phyloP scores from a whole-genome alignment of 2,888 invertebrate species.

The Dasysyrphus tricinctus region DNA sequence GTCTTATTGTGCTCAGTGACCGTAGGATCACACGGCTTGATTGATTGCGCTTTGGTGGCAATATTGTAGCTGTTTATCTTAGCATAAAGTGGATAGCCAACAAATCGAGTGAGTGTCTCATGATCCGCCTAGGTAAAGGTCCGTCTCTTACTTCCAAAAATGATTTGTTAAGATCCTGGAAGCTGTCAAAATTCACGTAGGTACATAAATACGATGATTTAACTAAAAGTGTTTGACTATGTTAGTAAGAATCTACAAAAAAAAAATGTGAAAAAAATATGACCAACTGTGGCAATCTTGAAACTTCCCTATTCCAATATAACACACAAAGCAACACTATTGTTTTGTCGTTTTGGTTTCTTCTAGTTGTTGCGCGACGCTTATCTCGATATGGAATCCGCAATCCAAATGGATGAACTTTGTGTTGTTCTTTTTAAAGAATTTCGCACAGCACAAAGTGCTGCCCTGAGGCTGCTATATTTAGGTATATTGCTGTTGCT shows the following conservation, averaged over 20 bases:
- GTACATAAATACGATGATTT: too few relatives aligned
- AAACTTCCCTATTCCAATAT: slow-evolving; percentile 41
- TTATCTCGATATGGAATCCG: slow-evolving; percentile 74
- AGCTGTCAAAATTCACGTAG: too few relatives aligned
- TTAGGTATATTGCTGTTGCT: not conserved
- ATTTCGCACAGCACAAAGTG: slow-evolving; percentile 46
- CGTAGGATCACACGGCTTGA: too few relatives aligned
- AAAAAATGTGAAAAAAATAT: not conserved
- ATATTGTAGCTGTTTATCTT: too few relatives aligned
- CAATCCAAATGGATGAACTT: slow-evolving; percentile 69
- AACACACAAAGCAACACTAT: slow-evolving; percentile 60
- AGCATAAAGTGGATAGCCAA: too few relatives aligned
- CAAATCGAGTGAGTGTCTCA: too few relatives aligned
- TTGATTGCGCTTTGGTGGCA: too few relatives aligned
- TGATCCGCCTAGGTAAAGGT: too few relatives aligned
- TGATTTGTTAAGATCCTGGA: too few relatives aligned
- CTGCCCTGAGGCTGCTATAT: slow-evolving; percentile 26
- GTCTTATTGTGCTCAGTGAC: too few relatives aligned
- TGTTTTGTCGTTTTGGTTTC: slow-evolving; percentile 16
- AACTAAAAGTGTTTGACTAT: too few relatives aligned
- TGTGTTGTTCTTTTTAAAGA: slow-evolving; percentile 43
- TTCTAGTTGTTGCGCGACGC: slow-evolving; percentile 33
- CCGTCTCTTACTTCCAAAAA: too few relatives aligned
- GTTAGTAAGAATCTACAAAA: not conserved
- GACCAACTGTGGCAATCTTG: not conserved